Conservation (phyloP, 2,888 invertebrate genomes). For the Pyralis farinalis region DNA sequence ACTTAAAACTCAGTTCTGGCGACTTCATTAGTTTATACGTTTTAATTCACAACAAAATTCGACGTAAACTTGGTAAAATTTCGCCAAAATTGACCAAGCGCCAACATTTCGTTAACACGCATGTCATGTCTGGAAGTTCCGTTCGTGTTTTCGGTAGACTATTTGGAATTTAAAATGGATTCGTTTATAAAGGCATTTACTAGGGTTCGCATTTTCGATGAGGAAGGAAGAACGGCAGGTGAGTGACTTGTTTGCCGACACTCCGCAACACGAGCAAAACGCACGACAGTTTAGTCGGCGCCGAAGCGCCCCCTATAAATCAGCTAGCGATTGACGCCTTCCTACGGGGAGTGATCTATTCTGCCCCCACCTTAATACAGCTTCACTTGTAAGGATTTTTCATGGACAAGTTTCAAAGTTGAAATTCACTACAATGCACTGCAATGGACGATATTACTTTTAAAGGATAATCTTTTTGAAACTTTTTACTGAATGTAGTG, state of each 20-base stretch:
- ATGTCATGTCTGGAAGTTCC: constrained; percentile 73
- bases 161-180: constrained; percentile 74
- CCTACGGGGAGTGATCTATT: constrained; percentile 80
- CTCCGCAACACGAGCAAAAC: constrained; percentile 68
- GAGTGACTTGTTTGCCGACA: constrained; percentile 79
- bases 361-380: constrained; percentile 67
- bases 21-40: constrained; percentile 32
- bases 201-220: constrained; percentile 72
- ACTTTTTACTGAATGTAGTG: constrained; percentile 16
- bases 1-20: constrained; percentile 11
- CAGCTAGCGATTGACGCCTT: constrained; percentile 76
- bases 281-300: constrained; percentile 70
- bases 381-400: constrained; percentile 69
- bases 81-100: constrained; percentile 62
- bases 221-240: constrained; percentile 71
- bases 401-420: constrained; percentile 41
- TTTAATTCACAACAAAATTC: constrained; percentile 52
- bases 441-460: constrained; percentile 19
- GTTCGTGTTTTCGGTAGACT: constrained; percentile 69
- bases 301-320: constrained; percentile 72
- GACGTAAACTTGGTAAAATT: constrained; percentile 44
- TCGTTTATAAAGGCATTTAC: constrained; percentile 76
- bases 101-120: constrained; percentile 71
- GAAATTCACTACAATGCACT: constrained; percentile 34
- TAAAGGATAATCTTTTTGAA: constrained; percentile 19